Conservation (phyloP, 1,140 invertebrate genomes). For the Drosophila yakuba region DNA sequence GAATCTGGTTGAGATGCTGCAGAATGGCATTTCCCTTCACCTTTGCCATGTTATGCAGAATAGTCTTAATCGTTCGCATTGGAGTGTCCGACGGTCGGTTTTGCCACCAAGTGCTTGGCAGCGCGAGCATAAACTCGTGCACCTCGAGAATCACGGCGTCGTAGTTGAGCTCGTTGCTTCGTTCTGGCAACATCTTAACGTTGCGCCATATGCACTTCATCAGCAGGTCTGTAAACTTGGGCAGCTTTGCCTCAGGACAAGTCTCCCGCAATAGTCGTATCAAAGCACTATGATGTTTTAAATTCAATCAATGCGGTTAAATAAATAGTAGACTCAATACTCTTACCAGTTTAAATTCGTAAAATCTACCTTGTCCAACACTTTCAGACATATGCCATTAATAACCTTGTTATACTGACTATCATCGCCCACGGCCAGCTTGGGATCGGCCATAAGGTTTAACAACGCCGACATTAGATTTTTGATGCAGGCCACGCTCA, state of each 20-base stretch:
- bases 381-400: constrained; percentile 83
- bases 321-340: background rate
- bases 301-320: background rate
- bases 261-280: constrained; percentile 91
- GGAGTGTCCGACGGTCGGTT: constrained; percentile 90
- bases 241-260: constrained; percentile 87
- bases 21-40: constrained; percentile 91
- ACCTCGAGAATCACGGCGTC: constrained; percentile 91
- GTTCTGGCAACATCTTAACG: constrained; percentile 89
- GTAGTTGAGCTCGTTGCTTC: constrained; percentile 90
- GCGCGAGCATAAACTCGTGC: constrained; percentile 91
- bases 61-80: constrained; percentile 94
- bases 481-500: constrained; percentile 78
- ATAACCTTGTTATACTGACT: constrained; percentile 84
- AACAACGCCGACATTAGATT: constrained; percentile 81
- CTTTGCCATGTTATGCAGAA: constrained; percentile 94
- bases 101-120: constrained; percentile 91
- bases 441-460: constrained; percentile 82
- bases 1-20: constrained; percentile 91
- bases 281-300: constrained; percentile 87
- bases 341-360: constrained; percentile 83
- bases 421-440: constrained; percentile 74
- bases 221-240: constrained; percentile 91
- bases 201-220: constrained; percentile 96
- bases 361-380: constrained; percentile 82